Base-by-base conservation (phyloP, 2,113 vertebrate species). In the Micronisus gabar region DNA sequence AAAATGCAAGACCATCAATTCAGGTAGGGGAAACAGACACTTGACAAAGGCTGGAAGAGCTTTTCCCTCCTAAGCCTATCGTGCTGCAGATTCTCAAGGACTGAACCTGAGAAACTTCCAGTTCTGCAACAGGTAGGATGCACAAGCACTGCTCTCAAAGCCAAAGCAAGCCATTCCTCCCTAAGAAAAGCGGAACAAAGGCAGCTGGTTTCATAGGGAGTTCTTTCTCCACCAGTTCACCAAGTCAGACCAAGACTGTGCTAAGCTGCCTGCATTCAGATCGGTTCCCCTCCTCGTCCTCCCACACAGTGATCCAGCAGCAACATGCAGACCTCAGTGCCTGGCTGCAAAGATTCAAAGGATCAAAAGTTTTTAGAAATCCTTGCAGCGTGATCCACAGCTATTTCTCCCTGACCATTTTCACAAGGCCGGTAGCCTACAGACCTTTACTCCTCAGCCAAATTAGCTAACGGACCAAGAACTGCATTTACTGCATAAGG, bases 391-490 rank as follows among this genome's bases (percentile, higher is more conserved):
- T 27, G 72, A 34, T 2, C 40, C 59, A 16, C 32, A 30, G 40
- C 52, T 16, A 1, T 1, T 12, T 12, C 58, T 63, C 67, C 55
- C 22, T 0, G 2, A 19, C 11, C 52, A 15, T 30, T 4, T 12
- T 43, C 52, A 21, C 34, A 0, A 2, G 40, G 81, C 53, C 40
- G 63, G 27, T 7, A 32, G n/a, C 53, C 53, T 26, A 27, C 59
- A 71, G 40, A 21, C 48, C 90, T 38, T n/a, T 3, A 7, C 7
- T 15, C 13, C 25, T 61, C 30, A 48, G 26, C 43, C 76, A 16
- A 10, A 12, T 0, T 0, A 16, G 74, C 58, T 22, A 41, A 12
- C 4, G 5, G 86, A 65, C 65, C 0, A 3, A 65, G 84, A 81
- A 27, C 59, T 29, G 63, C 59, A 15, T 7, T 29, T 38, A 30